Evolutionary conservation across 1,140 invertebrate genomes (phyloP).

Genomic region (Brachionus angularis): DNA sequence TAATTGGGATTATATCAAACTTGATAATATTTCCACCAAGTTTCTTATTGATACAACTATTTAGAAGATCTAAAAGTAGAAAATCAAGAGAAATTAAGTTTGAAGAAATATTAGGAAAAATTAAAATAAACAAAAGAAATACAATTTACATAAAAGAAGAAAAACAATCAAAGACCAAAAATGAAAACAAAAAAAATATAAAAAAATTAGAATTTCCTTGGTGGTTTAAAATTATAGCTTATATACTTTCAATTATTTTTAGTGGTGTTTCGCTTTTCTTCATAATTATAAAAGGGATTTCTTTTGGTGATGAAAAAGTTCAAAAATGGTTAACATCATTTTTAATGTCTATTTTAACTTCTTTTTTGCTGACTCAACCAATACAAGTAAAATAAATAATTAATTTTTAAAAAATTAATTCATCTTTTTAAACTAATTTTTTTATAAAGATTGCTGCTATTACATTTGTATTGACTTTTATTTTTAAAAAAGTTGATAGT

Average conservation of each 20-base stretch:
- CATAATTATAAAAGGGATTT: conserved; percentile 62
- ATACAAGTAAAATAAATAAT: conserved; percentile 62
- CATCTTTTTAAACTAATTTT: too few relatives aligned
- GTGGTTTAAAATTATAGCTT: conserved; percentile 60
- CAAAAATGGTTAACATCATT: conserved; percentile 63
- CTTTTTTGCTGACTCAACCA: conserved; percentile 62
- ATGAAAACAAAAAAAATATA: neutral
- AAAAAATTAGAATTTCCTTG: conserved; percentile 56
- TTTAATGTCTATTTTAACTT: conserved; percentile 62
- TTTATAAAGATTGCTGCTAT: too few relatives aligned
- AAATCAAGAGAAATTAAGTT: neutral
- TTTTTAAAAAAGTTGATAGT: conserved; percentile 59
- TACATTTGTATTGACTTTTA: conserved; percentile 59
- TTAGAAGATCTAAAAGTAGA: conserved; percentile 7
- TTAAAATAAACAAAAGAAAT: neutral
- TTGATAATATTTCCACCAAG: neutral
- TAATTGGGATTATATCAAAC: conserved; percentile 18
- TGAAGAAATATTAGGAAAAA: neutral
- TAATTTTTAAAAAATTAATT: too few relatives aligned
- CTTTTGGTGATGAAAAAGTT: conserved; percentile 62
- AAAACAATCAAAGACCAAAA: neutral
- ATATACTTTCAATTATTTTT: conserved; percentile 58
- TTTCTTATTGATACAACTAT: conserved; percentile 2
- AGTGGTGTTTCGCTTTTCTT: conserved; percentile 60
- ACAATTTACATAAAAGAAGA: too few relatives aligned